A percentile compares a stretch with the other conserved stretches of the same genome.
These are phyloP conservation scores for Lutjanus campechanus DNA, from an alignment of 2,797 vertebrate species.

Conservation along the genomic window DNA sequence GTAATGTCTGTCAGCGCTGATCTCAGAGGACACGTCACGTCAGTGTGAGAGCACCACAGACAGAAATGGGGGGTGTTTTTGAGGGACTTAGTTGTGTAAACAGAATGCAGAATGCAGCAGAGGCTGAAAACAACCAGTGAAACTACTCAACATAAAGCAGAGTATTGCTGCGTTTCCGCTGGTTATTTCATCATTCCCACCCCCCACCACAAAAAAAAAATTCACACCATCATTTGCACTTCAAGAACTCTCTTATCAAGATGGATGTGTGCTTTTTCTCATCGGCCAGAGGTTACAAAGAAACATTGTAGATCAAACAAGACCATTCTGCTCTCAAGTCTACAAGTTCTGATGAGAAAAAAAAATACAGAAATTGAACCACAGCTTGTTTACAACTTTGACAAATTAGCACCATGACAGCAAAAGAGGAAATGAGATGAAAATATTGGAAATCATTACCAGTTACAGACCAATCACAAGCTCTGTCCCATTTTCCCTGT, in stretches of 20 bases:
- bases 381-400: constrained; percentile 2
- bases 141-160: neutral
- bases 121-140: neutral
- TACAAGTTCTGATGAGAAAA: neutral
- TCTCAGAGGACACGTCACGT: constrained; percentile 16
- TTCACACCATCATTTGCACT: constrained; percentile 35
- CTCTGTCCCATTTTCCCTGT: neutral
- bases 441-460: constrained; percentile 42
- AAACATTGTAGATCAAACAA: constrained; percentile 11
- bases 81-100: neutral
- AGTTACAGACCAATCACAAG: constrained; percentile 4
- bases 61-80: neutral
- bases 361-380: neutral
- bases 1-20: neutral
- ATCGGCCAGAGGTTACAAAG: constrained; percentile 3
- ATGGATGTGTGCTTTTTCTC: constrained; percentile 8
- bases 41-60: neutral
- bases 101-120: constrained; percentile 5
- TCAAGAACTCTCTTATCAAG: constrained; percentile 39
- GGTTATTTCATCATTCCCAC: constrained; percentile 45
- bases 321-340: neutral
- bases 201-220: neutral
- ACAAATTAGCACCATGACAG: neutral
- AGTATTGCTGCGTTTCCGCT: constrained; percentile 17
- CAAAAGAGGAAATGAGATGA: neutral